Evolutionary conservation across 2,888 invertebrate species (phyloP), one percentile per base, ranked within the genome.

Genomic region (Diplolepis rosae): DNA sequence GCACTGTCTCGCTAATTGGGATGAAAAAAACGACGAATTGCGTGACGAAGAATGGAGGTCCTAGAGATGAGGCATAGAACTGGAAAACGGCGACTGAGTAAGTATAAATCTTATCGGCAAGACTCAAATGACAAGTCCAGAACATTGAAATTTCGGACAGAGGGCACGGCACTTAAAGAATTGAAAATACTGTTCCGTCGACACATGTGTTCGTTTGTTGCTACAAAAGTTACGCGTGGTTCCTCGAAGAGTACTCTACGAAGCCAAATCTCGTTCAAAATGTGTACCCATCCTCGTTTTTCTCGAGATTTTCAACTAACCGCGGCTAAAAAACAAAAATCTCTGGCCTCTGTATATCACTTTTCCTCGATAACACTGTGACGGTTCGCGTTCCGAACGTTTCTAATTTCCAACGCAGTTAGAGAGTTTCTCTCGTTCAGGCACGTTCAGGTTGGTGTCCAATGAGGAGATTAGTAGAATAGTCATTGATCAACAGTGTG

Each of bases 141-240:
- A 74, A 66, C 70, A 73, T 65, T 66, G 76, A 66, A 75, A 77
- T 72, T 74, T 73, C 77, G 70, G 75, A 75, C 76, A 76, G 74
- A 80, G 75, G 74, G 73, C 78, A 78, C 78, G 66, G 70, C 75
- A 77, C 79, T 81, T 78, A 42, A 74, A 70, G 70, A 71, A 75
- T 73, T 42, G 79, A 77, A 77, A 79, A 80, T 76, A 82, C 77
- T 77, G 75, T 74, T 79, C 73, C 77, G 75, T 77, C 80, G 83
- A 84, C 83, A 85, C 85, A 85, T 84, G 83, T 84, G 83, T 84
- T 83, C 80, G 78, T 75, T 82, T 81, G 77, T 80, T 76, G 76
- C 79, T 73, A 75, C 77, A 74, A 79, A 75, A 75, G 76, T 72
- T 78, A 78, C 80, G 79, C 81, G 79, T 77, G 76, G 79, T 77